Percentiles rank a stretch among this genome's conserved stretches.
Evolutionary conservation across 2,888 invertebrate genomes (phyloP).

Genomic region (Drosophila nr. perissopoda): DNA sequence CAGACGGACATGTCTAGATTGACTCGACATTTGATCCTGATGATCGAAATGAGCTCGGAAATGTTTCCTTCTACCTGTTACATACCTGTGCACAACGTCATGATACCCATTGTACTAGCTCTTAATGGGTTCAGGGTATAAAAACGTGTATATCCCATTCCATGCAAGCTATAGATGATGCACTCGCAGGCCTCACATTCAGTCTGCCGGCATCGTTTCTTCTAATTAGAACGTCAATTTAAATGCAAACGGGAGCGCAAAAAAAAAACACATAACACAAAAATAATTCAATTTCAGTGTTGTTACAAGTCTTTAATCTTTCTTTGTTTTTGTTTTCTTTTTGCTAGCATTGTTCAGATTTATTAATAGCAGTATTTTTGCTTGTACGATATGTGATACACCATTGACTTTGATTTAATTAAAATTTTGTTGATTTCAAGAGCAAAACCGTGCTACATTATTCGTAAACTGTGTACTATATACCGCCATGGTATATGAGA

Average conservation of each 20-base stretch:
- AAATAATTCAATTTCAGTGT: slow-evolving; percentile 40
- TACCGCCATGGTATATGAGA: slow-evolving; percentile 75
- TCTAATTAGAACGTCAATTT: slow-evolving; percentile 75
- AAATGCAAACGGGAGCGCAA: slow-evolving; percentile 44
- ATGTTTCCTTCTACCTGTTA: not conserved
- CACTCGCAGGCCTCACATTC: slow-evolving; percentile 44
- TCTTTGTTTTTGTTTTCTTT: not conserved
- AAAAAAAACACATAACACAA: slow-evolving; percentile 10
- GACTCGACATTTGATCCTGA: not conserved
- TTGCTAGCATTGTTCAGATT: slow-evolving; percentile 3
- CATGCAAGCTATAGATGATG: slow-evolving; percentile 33
- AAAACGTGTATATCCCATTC: slow-evolving; percentile 25
- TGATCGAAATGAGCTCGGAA: not conserved
- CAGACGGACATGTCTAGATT: not conserved
- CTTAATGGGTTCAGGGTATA: not conserved
- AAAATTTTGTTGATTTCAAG: slow-evolving; percentile 9
- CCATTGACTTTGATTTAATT: slow-evolving; percentile 6
- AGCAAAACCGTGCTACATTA: not conserved
- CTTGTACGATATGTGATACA: slow-evolving; percentile 14
- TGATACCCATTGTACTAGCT: not conserved
- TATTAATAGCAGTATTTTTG: slow-evolving; percentile 11
- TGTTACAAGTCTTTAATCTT: slow-evolving; percentile 14
- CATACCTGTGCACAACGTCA: not conserved
- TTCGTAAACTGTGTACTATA: not conserved
- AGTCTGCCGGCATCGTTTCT: slow-evolving; percentile 75